Conservation (phyloP, 1,140 invertebrate genomes). For the Pseudachorutes palmiensis region DNA sequence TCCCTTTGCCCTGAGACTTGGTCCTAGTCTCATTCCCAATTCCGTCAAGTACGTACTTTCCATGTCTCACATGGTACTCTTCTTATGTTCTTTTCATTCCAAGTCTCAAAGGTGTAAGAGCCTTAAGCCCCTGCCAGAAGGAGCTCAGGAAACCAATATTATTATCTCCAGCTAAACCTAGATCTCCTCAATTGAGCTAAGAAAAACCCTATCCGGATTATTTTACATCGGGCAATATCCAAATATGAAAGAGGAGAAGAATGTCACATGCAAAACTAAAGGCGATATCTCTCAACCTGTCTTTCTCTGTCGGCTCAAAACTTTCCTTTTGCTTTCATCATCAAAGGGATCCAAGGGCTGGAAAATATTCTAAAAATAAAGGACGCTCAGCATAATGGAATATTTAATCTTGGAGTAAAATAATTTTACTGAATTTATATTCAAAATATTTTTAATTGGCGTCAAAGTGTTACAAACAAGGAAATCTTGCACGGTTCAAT, state of each 20-base stretch:
- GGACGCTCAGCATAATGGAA: too few relatives aligned
- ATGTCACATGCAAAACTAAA: background rate
- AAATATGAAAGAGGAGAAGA: background rate
- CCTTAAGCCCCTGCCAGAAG: background rate
- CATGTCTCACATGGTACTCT: background rate
- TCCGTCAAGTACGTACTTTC: conserved; percentile 10
- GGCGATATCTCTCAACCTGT: too few relatives aligned
- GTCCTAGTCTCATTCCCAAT: conserved; percentile 9
- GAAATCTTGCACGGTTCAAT: too few relatives aligned
- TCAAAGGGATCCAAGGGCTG: too few relatives aligned
- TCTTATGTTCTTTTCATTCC: conserved; percentile 1
- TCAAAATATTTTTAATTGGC: too few relatives aligned
- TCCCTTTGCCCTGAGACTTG: background rate
- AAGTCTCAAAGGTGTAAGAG: conserved; percentile 1
- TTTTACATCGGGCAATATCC: background rate
- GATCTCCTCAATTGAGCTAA: background rate
- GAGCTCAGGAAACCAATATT: background rate
- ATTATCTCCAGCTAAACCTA: background rate
- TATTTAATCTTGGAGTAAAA: too few relatives aligned
- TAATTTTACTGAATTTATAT: too few relatives aligned
- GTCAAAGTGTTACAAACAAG: too few relatives aligned
- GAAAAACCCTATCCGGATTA: background rate
- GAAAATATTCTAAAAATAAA: too few relatives aligned
- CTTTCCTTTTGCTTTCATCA: too few relatives aligned
- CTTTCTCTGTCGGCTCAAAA: too few relatives aligned